Conservation (phyloP, 2,888 invertebrate genomes). For the Periphyllus acericola region DNA sequence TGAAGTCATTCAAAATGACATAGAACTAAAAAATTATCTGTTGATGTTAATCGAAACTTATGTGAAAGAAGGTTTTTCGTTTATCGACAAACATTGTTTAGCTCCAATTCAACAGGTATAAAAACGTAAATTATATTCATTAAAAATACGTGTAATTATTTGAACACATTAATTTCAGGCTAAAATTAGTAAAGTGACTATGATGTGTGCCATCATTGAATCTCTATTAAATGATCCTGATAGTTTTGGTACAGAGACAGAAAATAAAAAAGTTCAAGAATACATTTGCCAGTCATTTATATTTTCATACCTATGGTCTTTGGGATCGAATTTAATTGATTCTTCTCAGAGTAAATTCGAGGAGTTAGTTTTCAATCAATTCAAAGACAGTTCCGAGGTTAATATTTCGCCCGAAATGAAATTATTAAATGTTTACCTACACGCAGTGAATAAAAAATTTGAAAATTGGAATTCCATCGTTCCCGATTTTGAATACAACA, state of each 20-base stretch:
- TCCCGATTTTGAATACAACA: constrained; percentile 78
- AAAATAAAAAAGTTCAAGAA: constrained; percentile 71
- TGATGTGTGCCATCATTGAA: constrained; percentile 79
- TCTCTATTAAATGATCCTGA: constrained; percentile 74
- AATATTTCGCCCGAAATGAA: constrained; percentile 64
- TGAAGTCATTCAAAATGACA: constrained; percentile 63
- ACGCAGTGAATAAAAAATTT: constrained; percentile 76
- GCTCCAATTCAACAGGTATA: constrained; percentile 81
- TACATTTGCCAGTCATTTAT: constrained; percentile 82
- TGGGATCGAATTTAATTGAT: constrained; percentile 86
- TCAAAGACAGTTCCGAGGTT: constrained; percentile 77
- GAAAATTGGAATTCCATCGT: constrained; percentile 84
- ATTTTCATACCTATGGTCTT: constrained; percentile 84
- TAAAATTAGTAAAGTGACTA: constrained; percentile 82
- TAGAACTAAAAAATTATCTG: constrained; percentile 75
- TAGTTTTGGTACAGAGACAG: constrained; percentile 70
- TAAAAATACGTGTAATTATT: neutral
- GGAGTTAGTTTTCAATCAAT: constrained; percentile 75
- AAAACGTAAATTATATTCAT: constrained; percentile 17
- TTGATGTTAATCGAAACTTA: constrained; percentile 75
- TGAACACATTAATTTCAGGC: constrained; percentile 71
- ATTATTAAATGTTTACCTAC: constrained; percentile 72
- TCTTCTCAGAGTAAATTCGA: constrained; percentile 77
- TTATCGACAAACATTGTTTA: constrained; percentile 76
- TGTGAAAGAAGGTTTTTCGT: constrained; percentile 75